These are phyloP conservation scores for Malthinus flaveolus DNA, from an alignment of 2,888 invertebrate genomes.

Conservation along the genomic window DNA sequence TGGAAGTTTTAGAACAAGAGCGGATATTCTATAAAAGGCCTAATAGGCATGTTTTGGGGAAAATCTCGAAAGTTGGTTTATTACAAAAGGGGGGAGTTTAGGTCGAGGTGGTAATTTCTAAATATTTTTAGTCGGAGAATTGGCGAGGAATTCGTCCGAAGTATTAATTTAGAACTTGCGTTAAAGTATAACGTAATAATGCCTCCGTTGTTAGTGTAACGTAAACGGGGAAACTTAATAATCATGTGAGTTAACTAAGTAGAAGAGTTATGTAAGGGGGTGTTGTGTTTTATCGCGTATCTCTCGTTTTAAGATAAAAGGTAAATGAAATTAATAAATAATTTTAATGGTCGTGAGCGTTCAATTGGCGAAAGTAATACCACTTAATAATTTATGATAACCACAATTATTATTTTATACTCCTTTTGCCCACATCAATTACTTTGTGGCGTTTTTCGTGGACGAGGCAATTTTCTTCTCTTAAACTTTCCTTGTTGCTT, in stretches of 20 bases:
- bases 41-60: too few relatives aligned
- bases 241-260: slow-evolving; percentile 4
- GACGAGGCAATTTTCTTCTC: slow-evolving; percentile 17
- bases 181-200: slow-evolving; percentile 1
- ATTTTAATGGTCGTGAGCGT: background rate
- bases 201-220: background rate
- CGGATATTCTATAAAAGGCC: too few relatives aligned
- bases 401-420: slow-evolving; percentile 24
- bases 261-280: slow-evolving; percentile 1
- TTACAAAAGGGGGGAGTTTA: too few relatives aligned
- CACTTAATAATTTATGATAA: slow-evolving; percentile 19
- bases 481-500: slow-evolving; percentile 15
- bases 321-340: background rate
- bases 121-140: too few relatives aligned
- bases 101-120: too few relatives aligned
- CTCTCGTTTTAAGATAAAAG: background rate
- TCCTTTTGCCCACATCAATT: slow-evolving; percentile 23
- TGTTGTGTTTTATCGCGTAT: slow-evolving; percentile 1
- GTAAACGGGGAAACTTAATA: slow-evolving; percentile 3
- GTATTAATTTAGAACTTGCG: slow-evolving; percentile 1
- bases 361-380: slow-evolving; percentile 1
- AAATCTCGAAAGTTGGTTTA: too few relatives aligned
- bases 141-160: background rate
- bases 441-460: slow-evolving; percentile 16
- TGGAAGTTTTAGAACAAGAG: too few relatives aligned